These are phyloP conservation scores for Prietella phreatophila DNA, from an alignment of 2,113 vertebrate genomes.

Conservation along the genomic window DNA sequence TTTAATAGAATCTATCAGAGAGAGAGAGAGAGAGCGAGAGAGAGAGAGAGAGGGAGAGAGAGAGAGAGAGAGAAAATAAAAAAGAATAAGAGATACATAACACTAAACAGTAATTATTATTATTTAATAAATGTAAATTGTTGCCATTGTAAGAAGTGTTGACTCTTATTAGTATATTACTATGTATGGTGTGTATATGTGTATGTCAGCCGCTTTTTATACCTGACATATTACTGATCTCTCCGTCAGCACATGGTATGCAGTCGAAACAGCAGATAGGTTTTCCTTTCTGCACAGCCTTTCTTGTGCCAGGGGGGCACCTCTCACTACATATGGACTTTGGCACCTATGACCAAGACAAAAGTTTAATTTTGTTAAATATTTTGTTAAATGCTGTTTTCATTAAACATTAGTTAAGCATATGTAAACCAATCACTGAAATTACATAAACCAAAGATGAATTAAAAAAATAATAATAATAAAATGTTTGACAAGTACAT, in stretches of 20 bases:
- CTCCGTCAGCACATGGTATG: constrained; percentile 57
- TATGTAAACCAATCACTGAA: too few species aligned
- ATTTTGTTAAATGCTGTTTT: too few species aligned
- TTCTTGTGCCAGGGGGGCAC: constrained; percentile 53
- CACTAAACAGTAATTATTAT: not conserved
- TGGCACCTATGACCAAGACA: constrained; percentile 18
- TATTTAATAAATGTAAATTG: too few species aligned
- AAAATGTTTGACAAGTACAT: too few species aligned
- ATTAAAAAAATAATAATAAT: too few species aligned
- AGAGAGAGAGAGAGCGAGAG: not conserved
- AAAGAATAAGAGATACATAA: not conserved
- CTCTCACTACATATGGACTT: constrained; percentile 55
- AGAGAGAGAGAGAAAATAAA: too few species aligned
- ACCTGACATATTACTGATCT: constrained; percentile 59
- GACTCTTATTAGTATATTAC: too few species aligned
- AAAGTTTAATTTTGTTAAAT: not conserved
- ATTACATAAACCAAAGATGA: too few species aligned
- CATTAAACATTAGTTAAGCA: too few species aligned
- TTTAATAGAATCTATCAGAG: constrained; percentile 48
- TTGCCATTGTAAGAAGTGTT: too few species aligned
- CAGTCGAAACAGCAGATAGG: constrained; percentile 59
- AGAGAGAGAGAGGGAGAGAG: too few species aligned
- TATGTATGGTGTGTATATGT: too few species aligned
- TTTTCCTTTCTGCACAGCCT: constrained; percentile 52
- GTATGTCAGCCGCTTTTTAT: not conserved